Conservation (phyloP, 2,113 vertebrate genomes). For the Nothocercus nigrocapillus region DNA sequence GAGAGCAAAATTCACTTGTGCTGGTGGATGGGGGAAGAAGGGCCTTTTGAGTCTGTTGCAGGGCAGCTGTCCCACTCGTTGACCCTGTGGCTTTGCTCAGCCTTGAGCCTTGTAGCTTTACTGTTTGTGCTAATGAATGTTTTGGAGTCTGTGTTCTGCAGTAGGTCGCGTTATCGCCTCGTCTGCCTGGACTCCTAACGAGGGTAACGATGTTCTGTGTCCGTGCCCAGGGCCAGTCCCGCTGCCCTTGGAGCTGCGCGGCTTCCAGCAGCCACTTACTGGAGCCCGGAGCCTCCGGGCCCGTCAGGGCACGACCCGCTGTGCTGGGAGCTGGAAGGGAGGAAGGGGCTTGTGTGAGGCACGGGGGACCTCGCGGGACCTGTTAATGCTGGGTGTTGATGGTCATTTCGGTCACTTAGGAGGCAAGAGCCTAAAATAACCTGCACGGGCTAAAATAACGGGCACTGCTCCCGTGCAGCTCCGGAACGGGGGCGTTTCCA, state of each 20-base stretch:
- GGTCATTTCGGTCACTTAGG: background rate
- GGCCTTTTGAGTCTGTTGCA: background rate
- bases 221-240: background rate
- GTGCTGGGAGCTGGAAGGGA: background rate
- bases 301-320: fast-evolving
- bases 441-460: background rate
- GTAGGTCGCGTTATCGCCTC: background rate
- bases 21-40: background rate
- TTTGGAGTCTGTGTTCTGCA: slow-evolving; percentile 15
- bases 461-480: background rate
- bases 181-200: background rate
- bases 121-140: slow-evolving; percentile 31
- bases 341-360: background rate
- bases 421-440: background rate
- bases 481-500: background rate
- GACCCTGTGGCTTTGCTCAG: slow-evolving; percentile 3
- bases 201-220: slow-evolving; percentile 5
- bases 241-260: background rate
- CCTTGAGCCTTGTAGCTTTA: background rate
- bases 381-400: fast-evolving
- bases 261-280: background rate
- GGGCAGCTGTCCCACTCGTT: background rate
- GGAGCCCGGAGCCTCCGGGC: background rate
- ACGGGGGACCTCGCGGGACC: background rate
- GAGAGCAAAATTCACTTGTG: background rate